Evolutionary conservation across 2,888 invertebrate genomes (phyloP).

Genomic region (Volucella bombylans): DNA sequence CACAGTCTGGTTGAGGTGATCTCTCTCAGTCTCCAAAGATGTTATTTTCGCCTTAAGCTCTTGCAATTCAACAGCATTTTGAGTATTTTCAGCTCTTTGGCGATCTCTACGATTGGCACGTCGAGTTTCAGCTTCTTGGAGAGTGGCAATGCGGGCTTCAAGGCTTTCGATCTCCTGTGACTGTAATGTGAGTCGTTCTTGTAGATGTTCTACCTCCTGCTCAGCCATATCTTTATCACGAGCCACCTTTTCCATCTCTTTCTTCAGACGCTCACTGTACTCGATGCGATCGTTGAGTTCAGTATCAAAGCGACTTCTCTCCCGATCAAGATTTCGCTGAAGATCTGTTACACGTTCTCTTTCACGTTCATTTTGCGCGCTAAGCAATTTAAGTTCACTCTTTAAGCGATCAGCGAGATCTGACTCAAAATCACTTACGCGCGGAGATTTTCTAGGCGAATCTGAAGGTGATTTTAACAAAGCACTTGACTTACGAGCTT

Average conservation of each 20-base stretch:
- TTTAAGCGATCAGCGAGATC: conserved; percentile 83
- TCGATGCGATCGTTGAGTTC: conserved; percentile 81
- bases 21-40: conserved; percentile 77
- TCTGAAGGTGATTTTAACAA: conserved; percentile 80
- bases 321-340: conserved; percentile 82
- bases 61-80: conserved; percentile 79
- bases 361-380: conserved; percentile 84
- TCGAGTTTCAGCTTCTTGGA: conserved; percentile 81
- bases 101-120: conserved; percentile 79
- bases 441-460: conserved; percentile 80
- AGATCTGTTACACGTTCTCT: conserved; percentile 83
- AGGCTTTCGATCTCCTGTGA: conserved; percentile 83
- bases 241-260: conserved; percentile 81
- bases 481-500: conserved; percentile 79
- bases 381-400: conserved; percentile 84
- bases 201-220: conserved; percentile 80
- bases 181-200: conserved; percentile 80
- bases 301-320: conserved; percentile 81
- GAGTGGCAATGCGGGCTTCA: conserved; percentile 82
- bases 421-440: conserved; percentile 81
- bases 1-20: conserved; percentile 78
- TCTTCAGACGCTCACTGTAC: conserved; percentile 81
- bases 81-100: conserved; percentile 80
- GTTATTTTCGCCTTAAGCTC: conserved; percentile 78
- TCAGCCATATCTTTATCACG: conserved; percentile 80